Percentiles rank a stretch among this genome's conserved stretches.
These are phyloP conservation scores for Drosophila seguyi DNA, from an alignment of 1,140 invertebrate genomes.

Conservation along the genomic window DNA sequence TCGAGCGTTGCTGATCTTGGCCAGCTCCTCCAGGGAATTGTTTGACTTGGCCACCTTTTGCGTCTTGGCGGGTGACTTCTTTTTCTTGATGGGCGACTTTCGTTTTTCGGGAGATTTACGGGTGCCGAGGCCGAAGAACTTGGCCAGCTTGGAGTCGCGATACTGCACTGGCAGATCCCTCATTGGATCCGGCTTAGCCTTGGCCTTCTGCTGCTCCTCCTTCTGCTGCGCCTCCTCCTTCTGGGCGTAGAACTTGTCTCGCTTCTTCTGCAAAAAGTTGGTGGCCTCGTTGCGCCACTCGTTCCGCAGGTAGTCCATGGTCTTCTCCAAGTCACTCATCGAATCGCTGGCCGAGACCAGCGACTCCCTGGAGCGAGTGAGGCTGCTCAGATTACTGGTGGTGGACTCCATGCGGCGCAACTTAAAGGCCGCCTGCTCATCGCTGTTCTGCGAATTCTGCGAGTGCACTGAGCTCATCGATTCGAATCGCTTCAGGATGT, in stretches of 20 bases:
- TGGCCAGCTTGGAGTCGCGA: constrained; percentile 76
- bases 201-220: constrained; percentile 32
- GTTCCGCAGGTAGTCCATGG: constrained; percentile 80
- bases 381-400: constrained; percentile 75
- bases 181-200: constrained; percentile 14
- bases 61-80: constrained; percentile 55
- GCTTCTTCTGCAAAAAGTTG: constrained; percentile 79
- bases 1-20: constrained; percentile 56
- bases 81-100: constrained; percentile 66
- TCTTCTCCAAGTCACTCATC: constrained; percentile 78
- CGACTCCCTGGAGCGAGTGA: constrained; percentile 72
- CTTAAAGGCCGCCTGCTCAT: constrained; percentile 71
- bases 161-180: constrained; percentile 61
- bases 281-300: constrained; percentile 83
- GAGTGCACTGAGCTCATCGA: constrained; percentile 76
- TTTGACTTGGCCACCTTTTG: constrained; percentile 49
- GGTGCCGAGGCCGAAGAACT: constrained; percentile 69
- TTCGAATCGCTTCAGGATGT: constrained; percentile 77
- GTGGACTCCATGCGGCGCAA: constrained; percentile 78
- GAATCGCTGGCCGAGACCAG: constrained; percentile 62
- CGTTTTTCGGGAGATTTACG: constrained; percentile 71
- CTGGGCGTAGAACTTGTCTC: constrained; percentile 73
- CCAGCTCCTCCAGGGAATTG: constrained; percentile 67
- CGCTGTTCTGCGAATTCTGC: constrained; percentile 47
- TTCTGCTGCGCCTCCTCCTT: constrained; percentile 58